A percentile compares a stretch with the other conserved stretches of the same genome.
These are phyloP conservation scores for Anoplolepis gracilipes DNA, from an alignment of 1,140 invertebrate genomes.

Conservation along the genomic window DNA sequence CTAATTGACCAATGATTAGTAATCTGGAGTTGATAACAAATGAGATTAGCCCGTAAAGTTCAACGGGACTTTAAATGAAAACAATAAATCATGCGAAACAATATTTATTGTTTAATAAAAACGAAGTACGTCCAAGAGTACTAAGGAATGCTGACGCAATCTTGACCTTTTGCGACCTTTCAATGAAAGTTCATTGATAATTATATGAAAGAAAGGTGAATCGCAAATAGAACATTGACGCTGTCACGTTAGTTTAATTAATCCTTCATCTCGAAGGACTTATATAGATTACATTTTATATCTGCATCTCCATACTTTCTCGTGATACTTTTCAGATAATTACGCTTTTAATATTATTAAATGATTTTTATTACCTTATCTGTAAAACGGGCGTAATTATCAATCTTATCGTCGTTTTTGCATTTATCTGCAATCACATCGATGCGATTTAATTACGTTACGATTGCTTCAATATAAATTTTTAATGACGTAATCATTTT, in stretches of 20 bases:
- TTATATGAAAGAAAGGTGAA: conserved; percentile 26
- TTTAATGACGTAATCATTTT: neutral
- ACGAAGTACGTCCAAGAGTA: neutral
- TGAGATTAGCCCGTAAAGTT: neutral
- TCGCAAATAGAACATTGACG: neutral
- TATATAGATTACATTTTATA: no score
- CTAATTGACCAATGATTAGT: neutral
- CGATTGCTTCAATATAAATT: neutral
- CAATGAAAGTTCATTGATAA: conserved; percentile 56
- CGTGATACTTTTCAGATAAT: neutral
- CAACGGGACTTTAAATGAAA: neutral
- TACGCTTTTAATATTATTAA: neutral
- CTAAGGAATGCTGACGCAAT: neutral
- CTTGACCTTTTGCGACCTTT: conserved; percentile 47
- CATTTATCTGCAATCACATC: conserved; percentile 21
- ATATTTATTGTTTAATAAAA: neutral
- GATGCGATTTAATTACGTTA: neutral
- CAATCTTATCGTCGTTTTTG: neutral
- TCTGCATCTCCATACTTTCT: neutral
- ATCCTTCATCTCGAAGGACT: neutral
- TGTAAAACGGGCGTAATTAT: neutral
- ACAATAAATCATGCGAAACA: conserved; percentile 20
- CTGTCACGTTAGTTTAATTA: neutral
- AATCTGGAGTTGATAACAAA: neutral
- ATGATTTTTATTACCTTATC: neutral